Percentiles rank a stretch among this genome's conserved stretches.
Conservation (phyloP, 2,888 invertebrate genomes). For the Saturnia pavonia region DNA sequence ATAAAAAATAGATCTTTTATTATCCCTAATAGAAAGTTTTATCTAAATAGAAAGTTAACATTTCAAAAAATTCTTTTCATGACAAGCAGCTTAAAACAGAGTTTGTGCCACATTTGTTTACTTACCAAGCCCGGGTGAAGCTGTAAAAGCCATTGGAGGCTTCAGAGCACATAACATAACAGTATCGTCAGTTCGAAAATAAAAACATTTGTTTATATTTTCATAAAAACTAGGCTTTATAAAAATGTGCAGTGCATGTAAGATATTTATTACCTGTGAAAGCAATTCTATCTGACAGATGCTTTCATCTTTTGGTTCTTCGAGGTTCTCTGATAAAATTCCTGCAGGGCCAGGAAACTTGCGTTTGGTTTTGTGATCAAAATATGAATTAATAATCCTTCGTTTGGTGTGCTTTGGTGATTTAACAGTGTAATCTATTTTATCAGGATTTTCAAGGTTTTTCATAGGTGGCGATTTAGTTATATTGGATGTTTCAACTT, state of each 20-base stretch:
- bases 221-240: background rate
- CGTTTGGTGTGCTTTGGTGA: slow-evolving; percentile 64
- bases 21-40: too few relatives aligned
- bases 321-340: slow-evolving; percentile 57
- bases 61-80: too few relatives aligned
- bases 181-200: too few relatives aligned
- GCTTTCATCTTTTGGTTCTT: slow-evolving; percentile 59
- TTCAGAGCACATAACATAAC: too few relatives aligned
- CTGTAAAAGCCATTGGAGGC: too few relatives aligned
- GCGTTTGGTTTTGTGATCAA: slow-evolving; percentile 67
- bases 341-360: slow-evolving; percentile 78
- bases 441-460: background rate
- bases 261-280: slow-evolving; percentile 60
- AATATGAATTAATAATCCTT: slow-evolving; percentile 67
- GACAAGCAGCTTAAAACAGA: background rate
- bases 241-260: background rate
- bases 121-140: too few relatives aligned
- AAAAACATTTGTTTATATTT: too few relatives aligned
- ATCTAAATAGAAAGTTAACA: too few relatives aligned
- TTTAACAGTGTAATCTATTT: slow-evolving; percentile 16
- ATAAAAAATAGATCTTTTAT: too few relatives aligned
- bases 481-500: background rate
- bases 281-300: slow-evolving; percentile 66
- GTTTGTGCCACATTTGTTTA: background rate
- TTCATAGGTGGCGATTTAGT: slow-evolving; percentile 11